phyloP scores from a whole-genome alignment of 2,113 vertebrate genomes.

The Chionomys nivalis region DNA sequence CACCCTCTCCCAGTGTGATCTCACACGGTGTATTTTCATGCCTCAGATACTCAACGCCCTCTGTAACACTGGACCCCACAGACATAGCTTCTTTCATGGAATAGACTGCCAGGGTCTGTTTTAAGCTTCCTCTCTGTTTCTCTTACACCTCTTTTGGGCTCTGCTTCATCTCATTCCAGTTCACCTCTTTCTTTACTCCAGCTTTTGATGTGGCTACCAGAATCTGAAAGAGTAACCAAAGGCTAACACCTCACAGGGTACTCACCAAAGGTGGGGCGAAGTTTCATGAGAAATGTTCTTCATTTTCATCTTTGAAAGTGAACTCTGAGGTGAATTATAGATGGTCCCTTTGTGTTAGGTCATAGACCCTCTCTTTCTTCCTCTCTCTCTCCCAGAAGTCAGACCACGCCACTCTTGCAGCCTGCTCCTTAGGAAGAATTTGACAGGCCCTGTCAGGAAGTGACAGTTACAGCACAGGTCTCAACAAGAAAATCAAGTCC shows the following conservation, averaged over 20 bases:
- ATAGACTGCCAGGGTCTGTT: not conserved
- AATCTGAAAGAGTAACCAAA: not conserved
- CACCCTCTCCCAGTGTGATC: no score
- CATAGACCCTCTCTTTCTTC: not conserved
- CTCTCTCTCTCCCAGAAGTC: not conserved
- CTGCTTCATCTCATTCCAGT: not conserved
- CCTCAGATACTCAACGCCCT: not conserved
- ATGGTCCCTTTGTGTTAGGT: not conserved
- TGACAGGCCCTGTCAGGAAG: not conserved
- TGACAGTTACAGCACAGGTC: not conserved
- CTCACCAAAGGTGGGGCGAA: not conserved
- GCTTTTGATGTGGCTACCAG: not conserved
- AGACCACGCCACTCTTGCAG: not conserved
- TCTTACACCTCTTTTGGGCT: not conserved
- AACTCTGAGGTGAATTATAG: conserved; percentile 21
- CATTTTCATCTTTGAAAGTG: not conserved
- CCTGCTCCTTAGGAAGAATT: not conserved
- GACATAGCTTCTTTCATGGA: not conserved
- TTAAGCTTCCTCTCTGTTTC: not conserved
- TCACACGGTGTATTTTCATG: not conserved
- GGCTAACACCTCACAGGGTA: not conserved
- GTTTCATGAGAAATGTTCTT: not conserved
- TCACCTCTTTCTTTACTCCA: not conserved
- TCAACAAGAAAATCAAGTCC: not conserved
- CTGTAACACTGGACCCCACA: not conserved